Conservation (phyloP, 2,888 invertebrate species). For the Macropis europaea region DNA sequence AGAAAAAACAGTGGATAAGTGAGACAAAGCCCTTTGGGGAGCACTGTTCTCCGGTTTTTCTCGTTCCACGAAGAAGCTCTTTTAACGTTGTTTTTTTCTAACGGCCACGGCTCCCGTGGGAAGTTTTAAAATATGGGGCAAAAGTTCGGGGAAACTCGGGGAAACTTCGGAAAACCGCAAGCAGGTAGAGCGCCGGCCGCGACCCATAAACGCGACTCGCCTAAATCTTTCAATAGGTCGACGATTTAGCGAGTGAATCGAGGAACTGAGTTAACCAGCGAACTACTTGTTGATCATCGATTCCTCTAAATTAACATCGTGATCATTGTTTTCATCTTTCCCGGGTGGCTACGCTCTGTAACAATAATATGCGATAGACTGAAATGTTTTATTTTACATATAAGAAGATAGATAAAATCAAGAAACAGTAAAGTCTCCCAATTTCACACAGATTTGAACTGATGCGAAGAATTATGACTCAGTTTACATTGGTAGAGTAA, state of each 20-base stretch:
- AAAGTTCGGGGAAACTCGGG: background rate
- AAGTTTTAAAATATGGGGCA: background rate
- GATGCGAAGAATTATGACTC: too few species aligned
- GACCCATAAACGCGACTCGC: background rate
- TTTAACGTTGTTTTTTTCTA: background rate
- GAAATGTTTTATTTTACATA: too few species aligned
- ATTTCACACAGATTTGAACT: too few species aligned
- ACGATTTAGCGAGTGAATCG: background rate
- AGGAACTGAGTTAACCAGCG: background rate
- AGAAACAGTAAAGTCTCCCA: too few species aligned
- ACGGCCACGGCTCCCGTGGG: too few species aligned
- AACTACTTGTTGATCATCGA: conserved; percentile 13
- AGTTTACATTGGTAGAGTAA: too few species aligned
- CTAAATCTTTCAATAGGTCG: conserved; percentile 4
- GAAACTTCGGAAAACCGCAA: background rate
- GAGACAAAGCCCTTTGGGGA: background rate
- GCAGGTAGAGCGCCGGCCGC: background rate
- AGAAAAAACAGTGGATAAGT: background rate
- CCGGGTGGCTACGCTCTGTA: too few species aligned
- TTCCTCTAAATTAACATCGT: background rate
- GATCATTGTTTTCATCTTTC: too few species aligned
- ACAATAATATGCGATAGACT: too few species aligned
- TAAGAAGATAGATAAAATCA: too few species aligned
- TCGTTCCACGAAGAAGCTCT: background rate
- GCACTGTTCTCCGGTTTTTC: background rate